A percentile compares a stretch with the other conserved stretches of the same genome.
Conservation (phyloP, 2,888 invertebrate species). For the Aleiodes alternator region DNA sequence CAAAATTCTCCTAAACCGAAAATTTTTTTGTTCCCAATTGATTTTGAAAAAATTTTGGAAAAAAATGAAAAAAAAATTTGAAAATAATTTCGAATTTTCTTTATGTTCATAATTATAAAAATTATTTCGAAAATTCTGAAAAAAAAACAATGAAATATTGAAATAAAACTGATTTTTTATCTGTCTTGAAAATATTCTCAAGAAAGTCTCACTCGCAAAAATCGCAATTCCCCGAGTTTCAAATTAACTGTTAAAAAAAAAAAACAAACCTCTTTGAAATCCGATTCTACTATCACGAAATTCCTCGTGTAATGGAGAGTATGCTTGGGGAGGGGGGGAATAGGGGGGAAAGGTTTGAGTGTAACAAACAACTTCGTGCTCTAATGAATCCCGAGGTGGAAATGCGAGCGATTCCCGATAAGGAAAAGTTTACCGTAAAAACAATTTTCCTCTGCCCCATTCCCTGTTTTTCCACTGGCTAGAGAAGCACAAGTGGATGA, state of each 20-base stretch:
- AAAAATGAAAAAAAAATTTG: too few species aligned
- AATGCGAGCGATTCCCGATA: conserved; percentile 49
- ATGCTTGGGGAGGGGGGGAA: background rate
- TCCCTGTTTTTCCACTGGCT: conserved; percentile 41
- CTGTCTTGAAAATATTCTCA: too few species aligned
- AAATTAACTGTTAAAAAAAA: background rate
- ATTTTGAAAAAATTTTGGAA: too few species aligned
- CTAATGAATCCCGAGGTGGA: conserved; percentile 50
- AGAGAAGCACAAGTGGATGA: conserved; percentile 31
- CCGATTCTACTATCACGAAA: conserved; percentile 3
- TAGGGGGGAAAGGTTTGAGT: conserved; percentile 9
- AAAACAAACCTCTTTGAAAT: background rate
- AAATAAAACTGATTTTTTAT: too few species aligned
- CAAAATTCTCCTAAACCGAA: too few species aligned
- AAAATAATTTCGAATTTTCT: too few species aligned
- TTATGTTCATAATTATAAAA: too few species aligned
- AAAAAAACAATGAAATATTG: too few species aligned
- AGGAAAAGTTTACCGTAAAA: conserved; percentile 61
- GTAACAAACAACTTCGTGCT: conserved; percentile 47
- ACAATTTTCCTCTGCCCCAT: conserved; percentile 57
- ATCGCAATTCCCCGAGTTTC: background rate
- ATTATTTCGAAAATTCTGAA: too few species aligned
- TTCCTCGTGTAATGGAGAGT: conserved; percentile 3
- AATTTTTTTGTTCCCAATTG: too few species aligned
- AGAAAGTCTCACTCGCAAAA: too few species aligned